Conservation (phyloP, 1,140 invertebrate species). For the Xylocopa sonorina region DNA sequence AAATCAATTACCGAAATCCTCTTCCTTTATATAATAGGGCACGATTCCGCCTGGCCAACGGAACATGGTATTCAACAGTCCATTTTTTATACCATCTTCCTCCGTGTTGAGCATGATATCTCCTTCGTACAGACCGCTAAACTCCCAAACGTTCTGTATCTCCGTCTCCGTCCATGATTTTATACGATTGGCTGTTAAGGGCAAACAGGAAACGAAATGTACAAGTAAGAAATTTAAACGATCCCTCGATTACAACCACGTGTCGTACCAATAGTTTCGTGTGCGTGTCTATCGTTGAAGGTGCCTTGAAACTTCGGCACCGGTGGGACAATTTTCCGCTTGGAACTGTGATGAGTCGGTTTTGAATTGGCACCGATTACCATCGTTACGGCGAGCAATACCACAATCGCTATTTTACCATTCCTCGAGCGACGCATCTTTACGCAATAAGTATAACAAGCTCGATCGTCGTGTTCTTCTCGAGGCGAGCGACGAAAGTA, state of each 20-base stretch:
- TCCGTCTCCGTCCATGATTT: conserved; percentile 73
- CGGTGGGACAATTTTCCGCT: conserved; percentile 55
- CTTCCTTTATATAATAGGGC: conserved; percentile 84
- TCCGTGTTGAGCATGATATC: conserved; percentile 83
- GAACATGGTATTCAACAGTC: conserved; percentile 83
- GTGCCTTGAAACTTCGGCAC: conserved; percentile 51
- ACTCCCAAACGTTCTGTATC: conserved; percentile 81
- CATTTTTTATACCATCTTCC: conserved; percentile 80
- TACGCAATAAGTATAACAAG: neutral
- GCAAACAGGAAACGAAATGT: neutral
- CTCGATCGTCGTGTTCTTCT: neutral
- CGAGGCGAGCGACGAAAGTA: neutral
- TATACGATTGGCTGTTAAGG: conserved; percentile 62
- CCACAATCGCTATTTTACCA: neutral
- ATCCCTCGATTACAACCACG: neutral
- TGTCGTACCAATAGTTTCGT: conserved; percentile 61
- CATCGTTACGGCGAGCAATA: neutral
- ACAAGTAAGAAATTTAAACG: neutral
- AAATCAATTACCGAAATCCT: conserved; percentile 84
- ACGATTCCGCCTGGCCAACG: conserved; percentile 86
- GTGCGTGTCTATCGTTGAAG: conserved; percentile 49
- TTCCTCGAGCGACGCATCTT: neutral
- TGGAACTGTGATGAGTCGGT: conserved; percentile 7
- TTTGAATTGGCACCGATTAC: neutral
- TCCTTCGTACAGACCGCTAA: conserved; percentile 83